Conservation (phyloP, 2,113 vertebrate species). For the Petrocephalus zakoni region DNA sequence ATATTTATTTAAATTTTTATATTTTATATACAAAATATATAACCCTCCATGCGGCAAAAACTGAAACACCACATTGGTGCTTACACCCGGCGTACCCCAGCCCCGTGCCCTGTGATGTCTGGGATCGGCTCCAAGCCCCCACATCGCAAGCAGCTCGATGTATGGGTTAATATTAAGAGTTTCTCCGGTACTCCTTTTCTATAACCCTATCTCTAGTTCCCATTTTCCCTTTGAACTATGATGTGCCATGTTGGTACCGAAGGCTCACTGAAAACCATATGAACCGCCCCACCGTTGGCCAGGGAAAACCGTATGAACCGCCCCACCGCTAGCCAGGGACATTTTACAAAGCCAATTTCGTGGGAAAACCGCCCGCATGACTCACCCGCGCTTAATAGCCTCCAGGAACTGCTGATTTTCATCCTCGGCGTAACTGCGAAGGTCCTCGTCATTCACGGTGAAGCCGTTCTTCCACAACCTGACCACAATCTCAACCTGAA, state of each 20-base stretch:
- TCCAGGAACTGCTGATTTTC: conserved; percentile 88
- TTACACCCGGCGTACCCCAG: not conserved
- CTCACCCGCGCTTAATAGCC: conserved; percentile 83
- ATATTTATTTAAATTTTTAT: too few relatives aligned
- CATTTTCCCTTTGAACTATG: not conserved
- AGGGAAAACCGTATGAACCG: not conserved
- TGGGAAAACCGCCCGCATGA: not conserved
- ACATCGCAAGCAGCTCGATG: not conserved
- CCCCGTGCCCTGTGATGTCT: not conserved
- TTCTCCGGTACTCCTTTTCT: not conserved
- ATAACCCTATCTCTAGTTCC: not conserved
- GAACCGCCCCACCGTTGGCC: not conserved
- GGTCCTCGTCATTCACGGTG: conserved; percentile 79
- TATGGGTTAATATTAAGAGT: too few relatives aligned
- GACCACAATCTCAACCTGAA: conserved; percentile 83
- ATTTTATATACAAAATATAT: too few relatives aligned
- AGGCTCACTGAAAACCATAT: not conserved
- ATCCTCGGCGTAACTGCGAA: conserved; percentile 73
- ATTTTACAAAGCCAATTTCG: not conserved
- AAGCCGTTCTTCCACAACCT: conserved; percentile 95
- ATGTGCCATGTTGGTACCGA: not conserved
- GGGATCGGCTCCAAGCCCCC: not conserved
- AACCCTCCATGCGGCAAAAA: too few relatives aligned
- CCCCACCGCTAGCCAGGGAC: not conserved
- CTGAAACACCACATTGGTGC: not conserved